Conservation (phyloP, 2,888 invertebrate species). For the Subacronicta megacephala region DNA sequence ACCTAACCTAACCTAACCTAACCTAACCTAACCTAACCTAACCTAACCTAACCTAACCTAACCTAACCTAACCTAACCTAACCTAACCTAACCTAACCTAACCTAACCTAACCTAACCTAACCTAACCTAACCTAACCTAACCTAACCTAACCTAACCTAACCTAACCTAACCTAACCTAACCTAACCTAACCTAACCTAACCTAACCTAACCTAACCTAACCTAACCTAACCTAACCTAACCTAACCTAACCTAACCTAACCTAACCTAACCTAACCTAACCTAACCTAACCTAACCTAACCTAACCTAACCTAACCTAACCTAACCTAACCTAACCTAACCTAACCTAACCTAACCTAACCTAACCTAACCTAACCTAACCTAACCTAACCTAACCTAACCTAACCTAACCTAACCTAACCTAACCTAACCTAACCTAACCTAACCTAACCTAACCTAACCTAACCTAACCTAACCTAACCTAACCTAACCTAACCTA, state of each 20-base stretch:
- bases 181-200: conserved; percentile 33
- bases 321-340: conserved; percentile 26
- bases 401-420: conserved; percentile 26
- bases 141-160: conserved; percentile 29
- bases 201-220: conserved; percentile 42
- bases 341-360: conserved; percentile 27
- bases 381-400: conserved; percentile 26
- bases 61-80: conserved; percentile 15
- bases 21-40: conserved; percentile 35
- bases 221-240: conserved; percentile 42
- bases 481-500: too few species aligned
- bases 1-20: conserved; percentile 27
- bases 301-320: conserved; percentile 31
- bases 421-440: conserved; percentile 26
- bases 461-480: too few species aligned
- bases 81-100: conserved; percentile 16
- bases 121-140: conserved; percentile 10
- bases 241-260: conserved; percentile 50
- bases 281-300: conserved; percentile 44
- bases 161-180: conserved; percentile 31
- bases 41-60: conserved; percentile 26
- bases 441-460: too few species aligned
- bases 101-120: conserved; percentile 11
- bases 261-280: conserved; percentile 47
- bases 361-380: conserved; percentile 26